Conservation (phyloP, 2,797 vertebrate species). For the Sternarchorhynchus goeldii region DNA sequence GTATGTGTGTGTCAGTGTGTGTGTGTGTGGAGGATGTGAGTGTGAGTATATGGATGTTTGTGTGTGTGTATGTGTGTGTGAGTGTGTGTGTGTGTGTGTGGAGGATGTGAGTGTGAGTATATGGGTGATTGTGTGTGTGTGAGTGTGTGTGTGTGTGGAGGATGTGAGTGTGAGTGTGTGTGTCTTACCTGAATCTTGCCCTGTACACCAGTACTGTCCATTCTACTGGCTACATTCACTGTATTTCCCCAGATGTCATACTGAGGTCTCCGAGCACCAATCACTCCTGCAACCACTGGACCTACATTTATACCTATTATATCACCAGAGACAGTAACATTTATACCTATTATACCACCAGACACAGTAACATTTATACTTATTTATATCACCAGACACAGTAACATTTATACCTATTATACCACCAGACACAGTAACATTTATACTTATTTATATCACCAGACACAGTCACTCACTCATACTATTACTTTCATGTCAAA, state of each 20-base stretch:
- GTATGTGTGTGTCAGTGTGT: not conserved
- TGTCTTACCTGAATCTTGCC: constrained; percentile 90
- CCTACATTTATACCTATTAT: constrained; percentile 91
- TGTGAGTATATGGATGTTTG: not conserved
- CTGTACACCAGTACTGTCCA: constrained; percentile 96
- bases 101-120: not conserved
- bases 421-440: not conserved
- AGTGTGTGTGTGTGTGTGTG: not conserved
- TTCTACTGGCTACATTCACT: constrained; percentile 95
- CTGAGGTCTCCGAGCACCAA: constrained; percentile 93
- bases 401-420: too few relatives aligned
- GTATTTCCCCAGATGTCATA: constrained; percentile 99
- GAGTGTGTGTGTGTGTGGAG: not conserved
- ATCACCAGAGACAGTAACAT: not conserved
- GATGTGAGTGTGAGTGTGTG: not conserved
- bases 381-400: too few relatives aligned
- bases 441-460: not conserved
- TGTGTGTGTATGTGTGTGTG: not conserved
- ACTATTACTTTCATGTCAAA: too few relatives aligned
- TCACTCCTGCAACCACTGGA: constrained; percentile 95
- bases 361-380: constrained; percentile 16
- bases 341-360: not conserved
- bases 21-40: not conserved
- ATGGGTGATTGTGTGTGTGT: not conserved
- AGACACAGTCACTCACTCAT: constrained; percentile 8